These are phyloP conservation scores for Cololabis saira DNA, from an alignment of 2,113 vertebrate species.

Conservation along the genomic window DNA sequence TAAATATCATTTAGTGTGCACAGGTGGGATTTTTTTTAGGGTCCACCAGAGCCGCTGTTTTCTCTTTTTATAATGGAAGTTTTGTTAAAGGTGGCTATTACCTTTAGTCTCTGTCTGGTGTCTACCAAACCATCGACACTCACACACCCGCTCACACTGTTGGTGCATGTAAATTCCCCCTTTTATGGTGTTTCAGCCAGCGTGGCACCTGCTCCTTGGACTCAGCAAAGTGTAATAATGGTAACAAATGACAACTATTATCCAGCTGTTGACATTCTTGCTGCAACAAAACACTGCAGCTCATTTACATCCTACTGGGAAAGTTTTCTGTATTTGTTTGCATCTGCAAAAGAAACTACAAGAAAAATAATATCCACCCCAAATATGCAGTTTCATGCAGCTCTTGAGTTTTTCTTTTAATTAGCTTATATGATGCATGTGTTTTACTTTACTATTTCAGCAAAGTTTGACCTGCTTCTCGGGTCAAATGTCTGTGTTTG, in stretches of 20 bases:
- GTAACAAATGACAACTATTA: conserved; percentile 62
- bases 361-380: neutral
- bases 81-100: conserved; percentile 38
- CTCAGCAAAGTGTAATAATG: conserved; percentile 26
- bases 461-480: conserved; percentile 44
- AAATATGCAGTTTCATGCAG: no score
- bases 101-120: conserved; percentile 25
- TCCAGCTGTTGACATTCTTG: conserved; percentile 58
- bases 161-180: conserved; percentile 28
- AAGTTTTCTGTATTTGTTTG: neutral
- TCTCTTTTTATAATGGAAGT: conserved; percentile 26
- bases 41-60: conserved; percentile 11
- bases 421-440: conserved; percentile 50
- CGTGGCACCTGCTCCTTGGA: conserved; percentile 18
- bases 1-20: conserved; percentile 40
- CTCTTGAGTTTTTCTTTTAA: conserved; percentile 45
- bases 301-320: conserved; percentile 46
- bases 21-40: conserved; percentile 39
- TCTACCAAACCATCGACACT: conserved; percentile 3
- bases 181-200: conserved; percentile 20
- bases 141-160: conserved; percentile 14
- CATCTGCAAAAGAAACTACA: neutral
- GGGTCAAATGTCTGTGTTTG: conserved; percentile 37
- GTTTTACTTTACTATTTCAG: conserved; percentile 44
- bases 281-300: conserved; percentile 23